phyloP scores from a whole-genome alignment of 1,140 invertebrate species.

The Drosophila rufa region DNA sequence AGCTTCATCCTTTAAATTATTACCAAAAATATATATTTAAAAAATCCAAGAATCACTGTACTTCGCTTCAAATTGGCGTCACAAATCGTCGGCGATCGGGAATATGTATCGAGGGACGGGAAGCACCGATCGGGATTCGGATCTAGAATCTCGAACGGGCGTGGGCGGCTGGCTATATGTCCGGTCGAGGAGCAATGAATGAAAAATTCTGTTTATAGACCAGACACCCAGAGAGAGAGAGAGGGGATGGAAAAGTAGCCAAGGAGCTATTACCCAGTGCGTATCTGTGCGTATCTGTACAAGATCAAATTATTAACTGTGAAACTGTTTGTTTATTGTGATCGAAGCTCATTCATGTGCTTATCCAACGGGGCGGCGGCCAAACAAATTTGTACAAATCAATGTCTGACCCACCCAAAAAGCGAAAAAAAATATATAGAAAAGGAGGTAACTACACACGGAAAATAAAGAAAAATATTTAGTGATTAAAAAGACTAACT shows the following conservation, averaged over 20 bases:
- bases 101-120: slow-evolving; percentile 1
- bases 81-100: slow-evolving; percentile 11
- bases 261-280: slow-evolving; percentile 38
- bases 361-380: slow-evolving; percentile 28
- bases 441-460: not conserved
- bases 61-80: slow-evolving; percentile 25
- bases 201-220: slow-evolving; percentile 60
- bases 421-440: not conserved
- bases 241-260: not conserved
- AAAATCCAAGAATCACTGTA: not conserved
- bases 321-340: slow-evolving; percentile 63
- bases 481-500: too few relatives aligned
- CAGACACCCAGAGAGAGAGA: not conserved
- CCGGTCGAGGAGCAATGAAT: slow-evolving; percentile 51
- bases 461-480: not conserved
- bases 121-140: slow-evolving; percentile 19
- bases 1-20: too few relatives aligned
- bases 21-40: not conserved
- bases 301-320: slow-evolving; percentile 70
- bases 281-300: slow-evolving; percentile 54
- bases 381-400: slow-evolving; percentile 32
- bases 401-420: slow-evolving; percentile 16
- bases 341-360: slow-evolving; percentile 61
- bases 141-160: slow-evolving; percentile 6
- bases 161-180: slow-evolving; percentile 35